Conservation (phyloP, 2,113 vertebrate genomes). For the Baryphthengus martii region DNA sequence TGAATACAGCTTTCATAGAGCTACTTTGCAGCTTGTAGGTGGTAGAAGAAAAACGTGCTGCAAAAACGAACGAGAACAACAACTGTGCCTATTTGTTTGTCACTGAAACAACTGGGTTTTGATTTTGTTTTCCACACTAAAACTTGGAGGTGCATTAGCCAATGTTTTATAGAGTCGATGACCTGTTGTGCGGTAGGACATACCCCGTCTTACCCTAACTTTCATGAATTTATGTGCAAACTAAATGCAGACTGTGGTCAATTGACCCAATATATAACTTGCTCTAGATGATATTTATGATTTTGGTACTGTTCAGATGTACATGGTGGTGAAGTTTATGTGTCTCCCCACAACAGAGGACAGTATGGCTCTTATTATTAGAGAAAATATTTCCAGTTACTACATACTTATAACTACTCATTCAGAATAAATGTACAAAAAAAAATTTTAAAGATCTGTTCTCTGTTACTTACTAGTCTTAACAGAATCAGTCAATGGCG, state of each 20-base stretch:
- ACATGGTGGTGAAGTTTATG: neutral
- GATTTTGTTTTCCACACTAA: neutral
- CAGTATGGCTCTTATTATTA: neutral
- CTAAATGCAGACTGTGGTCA: neutral
- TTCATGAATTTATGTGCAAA: neutral
- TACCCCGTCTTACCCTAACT: rapidly evolving
- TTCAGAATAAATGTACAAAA: neutral
- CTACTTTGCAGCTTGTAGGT: rapidly evolving
- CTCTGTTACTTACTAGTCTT: neutral
- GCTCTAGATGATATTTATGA: neutral
- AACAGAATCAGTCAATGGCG: neutral
- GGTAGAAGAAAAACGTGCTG: neutral
- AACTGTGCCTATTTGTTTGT: neutral
- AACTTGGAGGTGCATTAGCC: neutral
- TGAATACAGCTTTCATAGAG: neutral
- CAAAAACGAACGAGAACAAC: neutral
- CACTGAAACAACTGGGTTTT: neutral
- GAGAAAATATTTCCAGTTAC: neutral
- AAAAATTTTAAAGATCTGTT: neutral
- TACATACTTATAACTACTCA: neutral
- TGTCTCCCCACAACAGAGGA: neutral
- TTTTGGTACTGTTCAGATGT: neutral
- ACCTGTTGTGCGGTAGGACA: neutral
- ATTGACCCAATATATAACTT: rapidly evolving
- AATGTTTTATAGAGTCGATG: neutral